Conservation (phyloP, 2,888 invertebrate species). For the Lasioglossum morio region DNA sequence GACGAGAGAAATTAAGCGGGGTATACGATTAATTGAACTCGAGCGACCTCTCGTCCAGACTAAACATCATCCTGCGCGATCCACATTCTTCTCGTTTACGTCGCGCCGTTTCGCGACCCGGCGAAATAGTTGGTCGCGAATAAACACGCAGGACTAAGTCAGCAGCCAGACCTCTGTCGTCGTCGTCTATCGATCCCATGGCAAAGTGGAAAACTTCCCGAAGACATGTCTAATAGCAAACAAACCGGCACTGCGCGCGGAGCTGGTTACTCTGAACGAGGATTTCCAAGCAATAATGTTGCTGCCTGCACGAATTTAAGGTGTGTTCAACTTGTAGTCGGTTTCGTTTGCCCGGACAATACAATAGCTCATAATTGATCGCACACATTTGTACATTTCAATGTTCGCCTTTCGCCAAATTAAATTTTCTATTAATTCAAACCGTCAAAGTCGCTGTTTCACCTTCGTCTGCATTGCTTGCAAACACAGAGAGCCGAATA, state of each 20-base stretch:
- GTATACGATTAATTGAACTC: conserved; percentile 56
- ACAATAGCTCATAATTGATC: no score
- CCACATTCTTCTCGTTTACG: conserved; percentile 13
- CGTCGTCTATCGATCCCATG: conserved; percentile 24
- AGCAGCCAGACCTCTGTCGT: background rate
- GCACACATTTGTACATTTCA: no score
- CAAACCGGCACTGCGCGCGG: conserved; percentile 1
- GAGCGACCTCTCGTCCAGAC: conserved; percentile 30
- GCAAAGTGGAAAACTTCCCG: conserved; percentile 40
- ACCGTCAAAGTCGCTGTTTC: no score
- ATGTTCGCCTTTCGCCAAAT: no score
- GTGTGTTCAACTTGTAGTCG: background rate
- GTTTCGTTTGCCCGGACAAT: conserved; percentile 9
- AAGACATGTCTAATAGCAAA: conserved; percentile 45
- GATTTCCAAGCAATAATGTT: conserved; percentile 24
- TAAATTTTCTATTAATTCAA: no score
- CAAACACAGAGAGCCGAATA: no score
- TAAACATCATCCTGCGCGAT: conserved; percentile 40
- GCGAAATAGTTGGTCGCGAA: conserved; percentile 7
- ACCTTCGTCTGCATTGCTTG: no score
- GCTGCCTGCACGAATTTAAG: conserved; percentile 10
- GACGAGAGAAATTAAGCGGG: conserved; percentile 50
- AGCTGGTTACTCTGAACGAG: background rate
- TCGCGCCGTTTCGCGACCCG: background rate
- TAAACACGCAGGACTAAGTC: conserved; percentile 23